Base-by-base conservation (phyloP, 2,113 vertebrate genomes). In the Grammomys surdaster region DNA sequence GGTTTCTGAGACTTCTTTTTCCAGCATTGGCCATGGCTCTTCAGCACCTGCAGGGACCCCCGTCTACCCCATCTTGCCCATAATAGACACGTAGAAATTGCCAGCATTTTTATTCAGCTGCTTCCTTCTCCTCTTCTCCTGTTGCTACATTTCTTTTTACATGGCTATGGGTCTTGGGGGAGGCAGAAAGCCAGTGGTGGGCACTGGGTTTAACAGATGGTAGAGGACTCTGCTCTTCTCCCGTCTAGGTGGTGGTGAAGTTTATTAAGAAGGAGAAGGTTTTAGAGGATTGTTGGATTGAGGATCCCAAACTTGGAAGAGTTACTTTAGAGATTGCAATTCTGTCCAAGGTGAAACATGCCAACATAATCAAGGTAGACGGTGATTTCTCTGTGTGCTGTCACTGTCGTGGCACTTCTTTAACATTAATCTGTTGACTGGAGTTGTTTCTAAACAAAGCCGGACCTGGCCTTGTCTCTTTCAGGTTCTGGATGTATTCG, bases 251-350 rank as follows among this genome's bases (percentile, higher is more conserved):
- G 70, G 98, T 99, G 1, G 99, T 99, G 24, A 99, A 99, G 97
- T 99, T 99, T 97, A 99, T 99, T 93, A 99, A 98, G 98, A 99
- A 99, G 98, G 98, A 99, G 93, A 99, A 98, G 60, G 99, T 99
- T 73, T 97, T 99, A 85, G 99, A 98, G 19, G 99, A 99, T 95
- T 99, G 99, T 97, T 99, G 99, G 99, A 98, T 99, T 1, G 98
- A 99, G 2, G 99, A 99, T 91, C 98, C 99, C 94, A 98, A 98
- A 58, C 96, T 99, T 90, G 99, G 99, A 2, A 98, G 96, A 88
- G 99, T 99, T 72, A 99, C 99, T 96, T 99, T 99, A 65, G 99
- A 99, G 98, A 99, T 99, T 0, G 98, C 99, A 84, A 99, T 99
- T 97, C 98, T 99, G 63, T 98, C 98, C 75, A 98, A 98, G 93